Conservation (phyloP, 2,113 vertebrate species). For the Lonchura striata region DNA sequence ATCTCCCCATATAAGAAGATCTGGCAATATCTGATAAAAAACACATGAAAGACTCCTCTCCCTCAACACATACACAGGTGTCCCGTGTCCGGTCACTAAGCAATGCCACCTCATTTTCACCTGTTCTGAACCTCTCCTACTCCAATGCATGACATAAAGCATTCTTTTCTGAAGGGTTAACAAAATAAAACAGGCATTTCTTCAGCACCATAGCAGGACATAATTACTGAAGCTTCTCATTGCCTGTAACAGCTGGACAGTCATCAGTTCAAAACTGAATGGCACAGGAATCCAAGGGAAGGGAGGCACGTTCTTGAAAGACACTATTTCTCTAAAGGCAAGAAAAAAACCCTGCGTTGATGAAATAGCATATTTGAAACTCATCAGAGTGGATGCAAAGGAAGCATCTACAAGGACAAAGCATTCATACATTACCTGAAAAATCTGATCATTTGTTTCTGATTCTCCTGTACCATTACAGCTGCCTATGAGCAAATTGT, state of each 20-base stretch:
- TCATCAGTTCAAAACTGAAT: neutral
- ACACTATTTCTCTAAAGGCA: neutral
- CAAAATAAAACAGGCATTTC: neutral
- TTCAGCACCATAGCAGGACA: neutral
- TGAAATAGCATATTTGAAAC: neutral
- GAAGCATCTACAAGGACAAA: neutral
- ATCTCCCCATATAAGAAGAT: neutral
- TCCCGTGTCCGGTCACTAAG: neutral
- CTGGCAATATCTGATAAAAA: neutral
- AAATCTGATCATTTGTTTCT: neutral
- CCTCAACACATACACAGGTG: neutral
- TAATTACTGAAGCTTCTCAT: neutral
- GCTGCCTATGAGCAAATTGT: slow-evolving; percentile 37
- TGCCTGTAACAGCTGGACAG: neutral
- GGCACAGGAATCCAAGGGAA: neutral
- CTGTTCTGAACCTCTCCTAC: neutral
- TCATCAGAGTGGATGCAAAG: neutral
- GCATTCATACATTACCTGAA: slow-evolving; percentile 51
- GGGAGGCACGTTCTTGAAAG: neutral
- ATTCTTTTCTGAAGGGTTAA: neutral
- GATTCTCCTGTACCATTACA: slow-evolving; percentile 23
- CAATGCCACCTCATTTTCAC: neutral
- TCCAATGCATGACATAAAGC: neutral
- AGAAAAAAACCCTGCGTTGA: neutral
- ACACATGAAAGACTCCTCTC: neutral